These are phyloP conservation scores for Falco peregrinus DNA, from an alignment of 2,797 vertebrate genomes.

Conservation along the genomic window DNA sequence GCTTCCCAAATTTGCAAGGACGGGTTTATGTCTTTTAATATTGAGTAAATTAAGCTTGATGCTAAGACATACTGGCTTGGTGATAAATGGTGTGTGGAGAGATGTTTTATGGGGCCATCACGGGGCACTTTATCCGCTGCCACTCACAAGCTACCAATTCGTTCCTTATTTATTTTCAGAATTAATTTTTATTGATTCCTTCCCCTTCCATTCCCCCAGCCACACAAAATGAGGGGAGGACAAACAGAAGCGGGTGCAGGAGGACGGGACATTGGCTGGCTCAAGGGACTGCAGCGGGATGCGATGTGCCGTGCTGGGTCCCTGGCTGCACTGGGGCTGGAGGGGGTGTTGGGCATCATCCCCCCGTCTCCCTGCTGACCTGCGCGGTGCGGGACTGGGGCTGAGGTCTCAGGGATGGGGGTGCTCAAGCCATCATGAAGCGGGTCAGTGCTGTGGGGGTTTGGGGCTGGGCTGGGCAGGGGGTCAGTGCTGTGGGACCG, in stretches of 20 bases:
- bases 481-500: background rate
- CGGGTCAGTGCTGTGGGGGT: too few species aligned
- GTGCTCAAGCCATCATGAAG: too few species aligned
- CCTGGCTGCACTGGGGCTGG: background rate
- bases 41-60: constrained; percentile 8
- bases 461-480: background rate
- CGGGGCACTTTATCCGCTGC: background rate
- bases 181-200: constrained; percentile 48
- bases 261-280: background rate
- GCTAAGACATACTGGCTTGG: background rate
- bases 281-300: background rate
- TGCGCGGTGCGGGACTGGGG: background rate
- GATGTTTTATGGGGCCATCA: constrained; percentile 19
- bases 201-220: background rate
- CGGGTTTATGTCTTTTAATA: constrained; percentile 2
- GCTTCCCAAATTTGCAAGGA: background rate
- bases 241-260: background rate
- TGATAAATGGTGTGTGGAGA: constrained; percentile 26
- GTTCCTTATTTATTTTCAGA: constrained; percentile 21
- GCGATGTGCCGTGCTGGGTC: background rate
- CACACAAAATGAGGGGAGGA: background rate
- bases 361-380: background rate
- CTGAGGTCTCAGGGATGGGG: too few species aligned
- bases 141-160: background rate
- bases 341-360: background rate